Base-by-base conservation (phyloP, 2,797 vertebrate species). In the Pogoniulus pusillus region DNA sequence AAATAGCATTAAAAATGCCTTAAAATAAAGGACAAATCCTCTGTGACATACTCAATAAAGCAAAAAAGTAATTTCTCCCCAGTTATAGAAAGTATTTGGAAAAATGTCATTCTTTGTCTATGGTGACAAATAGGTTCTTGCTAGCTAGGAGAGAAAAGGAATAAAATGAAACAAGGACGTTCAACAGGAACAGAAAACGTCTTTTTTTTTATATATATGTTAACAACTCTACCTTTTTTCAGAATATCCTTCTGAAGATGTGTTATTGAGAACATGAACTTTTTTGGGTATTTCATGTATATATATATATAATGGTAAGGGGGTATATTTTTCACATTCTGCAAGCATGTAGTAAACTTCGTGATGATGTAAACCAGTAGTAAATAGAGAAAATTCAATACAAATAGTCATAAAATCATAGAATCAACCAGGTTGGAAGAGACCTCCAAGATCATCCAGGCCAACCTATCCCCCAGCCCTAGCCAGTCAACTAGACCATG, bases 91-190 rank as follows among this genome's bases (percentile, higher is more conserved):
- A 84, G 80, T 84, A 80, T 88, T 94, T 76, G 60, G 82, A 77
- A 93, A 92, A 94, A 80, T 55, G 45, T 86, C 90, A 88, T 82
- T 95, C 49, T 92, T 79, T 76, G 51, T 72, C 75, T 90, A 24
- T 65, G 57, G 82, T 92, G 87, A 94, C 92, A 74, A 93, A 93
- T 90, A 85, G 68, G n/a, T 66, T 90, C 85, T 85, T 83, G 27
- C 55, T 82, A 75, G 49, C 29, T 65, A 63, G 15, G 19, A 71
- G 7, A 45, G 43, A 75, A 87, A 85, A 70, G 49, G 32, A 20
- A 55, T 62, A 76, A 76, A 79, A 82, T 11, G 35, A 81, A 91
- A 69, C 51, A 65, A 86, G 73, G 34, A 63, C 49, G 37, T 64
- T 77, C 47, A 45, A 51, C 32, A 91, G 58, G 41, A 84, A 69